A percentile compares a stretch with the other conserved stretches of the same genome.
Evolutionary conservation across 2,888 invertebrate genomes (phyloP).

Genomic region (Tinea semifulvella): DNA sequence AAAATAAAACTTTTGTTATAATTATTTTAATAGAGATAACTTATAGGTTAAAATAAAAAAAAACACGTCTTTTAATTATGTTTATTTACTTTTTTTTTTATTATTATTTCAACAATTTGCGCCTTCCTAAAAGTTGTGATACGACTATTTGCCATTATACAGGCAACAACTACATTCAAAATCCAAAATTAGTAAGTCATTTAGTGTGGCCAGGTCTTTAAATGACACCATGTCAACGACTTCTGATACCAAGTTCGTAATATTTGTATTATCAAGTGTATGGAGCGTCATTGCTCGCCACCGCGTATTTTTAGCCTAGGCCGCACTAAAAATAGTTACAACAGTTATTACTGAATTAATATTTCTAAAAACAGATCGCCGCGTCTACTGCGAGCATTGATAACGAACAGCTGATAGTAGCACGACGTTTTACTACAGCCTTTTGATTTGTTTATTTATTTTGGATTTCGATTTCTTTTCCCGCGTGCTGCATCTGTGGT

Average conservation of each 20-base stretch:
- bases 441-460: conserved; percentile 35
- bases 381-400: conserved; percentile 45
- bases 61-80: too few relatives aligned
- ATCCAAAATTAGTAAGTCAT: neutral
- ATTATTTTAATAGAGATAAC: too few relatives aligned
- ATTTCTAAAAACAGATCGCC: conserved; percentile 64
- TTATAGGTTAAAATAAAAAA: too few relatives aligned
- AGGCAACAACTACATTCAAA: too few relatives aligned
- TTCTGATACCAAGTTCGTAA: conserved; percentile 26
- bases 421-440: conserved; percentile 43
- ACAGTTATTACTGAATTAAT: conserved; percentile 66
- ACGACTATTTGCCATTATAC: too few relatives aligned
- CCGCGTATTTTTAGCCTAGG: conserved; percentile 63
- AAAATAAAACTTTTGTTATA: too few relatives aligned
- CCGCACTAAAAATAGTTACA: conserved; percentile 62
- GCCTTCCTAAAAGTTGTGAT: too few relatives aligned
- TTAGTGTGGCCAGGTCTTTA: neutral
- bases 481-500: too few relatives aligned
- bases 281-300: conserved; percentile 41
- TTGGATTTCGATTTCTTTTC: conserved; percentile 19
- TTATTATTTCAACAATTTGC: too few relatives aligned
- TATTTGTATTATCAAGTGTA: conserved; percentile 52
- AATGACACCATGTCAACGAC: conserved; percentile 49
- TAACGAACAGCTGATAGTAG: conserved; percentile 53
- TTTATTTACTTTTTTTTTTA: too few relatives aligned